Conservation (phyloP, 2,113 vertebrate genomes). For the Vanacampus margaritifer region DNA sequence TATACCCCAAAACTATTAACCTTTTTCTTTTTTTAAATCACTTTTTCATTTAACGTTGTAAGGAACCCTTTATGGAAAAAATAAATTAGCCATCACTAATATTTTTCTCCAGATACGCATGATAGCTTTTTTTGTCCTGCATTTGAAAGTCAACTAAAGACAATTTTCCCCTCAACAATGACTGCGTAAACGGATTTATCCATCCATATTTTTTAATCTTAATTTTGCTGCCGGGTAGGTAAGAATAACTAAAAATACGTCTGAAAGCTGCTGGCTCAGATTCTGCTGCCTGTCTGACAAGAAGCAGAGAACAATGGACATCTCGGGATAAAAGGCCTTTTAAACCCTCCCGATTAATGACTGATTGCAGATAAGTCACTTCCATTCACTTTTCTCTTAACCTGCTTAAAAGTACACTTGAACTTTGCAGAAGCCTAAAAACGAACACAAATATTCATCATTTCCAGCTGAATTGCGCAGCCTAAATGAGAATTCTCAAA, state of each 20-base stretch:
- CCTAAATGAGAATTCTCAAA: neutral
- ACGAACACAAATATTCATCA: neutral
- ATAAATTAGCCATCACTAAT: neutral
- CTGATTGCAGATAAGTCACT: slow-evolving; percentile 7
- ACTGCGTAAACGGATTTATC: neutral
- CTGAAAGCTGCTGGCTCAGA: slow-evolving; percentile 7
- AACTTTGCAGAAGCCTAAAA: neutral
- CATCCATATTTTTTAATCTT: neutral
- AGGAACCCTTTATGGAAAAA: too few species aligned
- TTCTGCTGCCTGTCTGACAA: slow-evolving; percentile 27
- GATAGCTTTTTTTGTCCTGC: neutral
- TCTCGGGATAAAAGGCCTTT: slow-evolving; percentile 5
- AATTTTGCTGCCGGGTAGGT: slow-evolving; percentile 9
- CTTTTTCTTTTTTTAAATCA: too few species aligned
- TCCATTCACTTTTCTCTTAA: slow-evolving; percentile 18
- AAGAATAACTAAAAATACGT: slow-evolving; percentile 3
- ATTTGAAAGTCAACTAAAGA: neutral
- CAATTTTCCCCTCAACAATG: neutral
- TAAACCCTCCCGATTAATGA: slow-evolving; percentile 5
- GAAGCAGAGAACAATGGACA: slow-evolving; percentile 29
- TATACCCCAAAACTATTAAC: too few species aligned
- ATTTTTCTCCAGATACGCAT: neutral
- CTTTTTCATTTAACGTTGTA: neutral
- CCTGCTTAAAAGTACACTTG: slow-evolving; percentile 4
- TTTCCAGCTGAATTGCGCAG: neutral